Base-by-base conservation (phyloP, 2,797 vertebrate species). In the Poeciliopsis infans region DNA sequence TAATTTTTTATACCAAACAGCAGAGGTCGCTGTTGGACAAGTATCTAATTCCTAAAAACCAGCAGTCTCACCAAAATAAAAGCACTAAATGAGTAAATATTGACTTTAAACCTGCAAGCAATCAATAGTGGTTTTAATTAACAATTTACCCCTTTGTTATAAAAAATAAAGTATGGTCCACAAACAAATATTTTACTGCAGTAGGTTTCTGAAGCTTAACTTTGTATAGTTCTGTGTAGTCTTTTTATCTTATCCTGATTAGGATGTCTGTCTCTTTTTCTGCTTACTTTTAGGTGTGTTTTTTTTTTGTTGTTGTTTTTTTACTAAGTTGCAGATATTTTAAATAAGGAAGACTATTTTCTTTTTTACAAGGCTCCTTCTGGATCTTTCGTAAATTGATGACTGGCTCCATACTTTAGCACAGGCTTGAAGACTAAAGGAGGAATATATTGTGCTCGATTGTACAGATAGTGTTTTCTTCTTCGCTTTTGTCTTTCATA, bases 1-100 rank as follows among this genome's bases (percentile, higher is more conserved):
- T 1, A n/a, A 66, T 16, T 80, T 59, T 16, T 28, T 0, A 64
- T 5, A 51, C 5, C 46, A 12, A 82, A 80, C 95, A 95, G 90
- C 91, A 95, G 95, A 94, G 92, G 95, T 86, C 93, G 77, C 76
- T 93, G 85, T 93, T 94, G 92, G 45, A 91, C 89, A 49, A 75
- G 12, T 71, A 87, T 88, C 8, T 43, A 20, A 70, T 53, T 69
- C 11, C 20, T 47, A 47, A 80, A 74, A 49, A 41, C 6, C 11
- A 74, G 12, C 72, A 49, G 25, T 66, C 20, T 2, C 43, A 2
- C 12, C 23, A n/a, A 41, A 41, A n/a, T 74, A 70, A 70, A 70
- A 28, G 2, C 12, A 33, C 7, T 1, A 41, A 55, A n/a, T 25
- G 23, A n/a, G 15, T 1, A n/a, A 15, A 55, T 73, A 12, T 15